A percentile compares a stretch with the other conserved stretches of the same genome.
Evolutionary conservation across 2,797 vertebrate species (phyloP).

Genomic region (Phaenicophaeus curvirostris): DNA sequence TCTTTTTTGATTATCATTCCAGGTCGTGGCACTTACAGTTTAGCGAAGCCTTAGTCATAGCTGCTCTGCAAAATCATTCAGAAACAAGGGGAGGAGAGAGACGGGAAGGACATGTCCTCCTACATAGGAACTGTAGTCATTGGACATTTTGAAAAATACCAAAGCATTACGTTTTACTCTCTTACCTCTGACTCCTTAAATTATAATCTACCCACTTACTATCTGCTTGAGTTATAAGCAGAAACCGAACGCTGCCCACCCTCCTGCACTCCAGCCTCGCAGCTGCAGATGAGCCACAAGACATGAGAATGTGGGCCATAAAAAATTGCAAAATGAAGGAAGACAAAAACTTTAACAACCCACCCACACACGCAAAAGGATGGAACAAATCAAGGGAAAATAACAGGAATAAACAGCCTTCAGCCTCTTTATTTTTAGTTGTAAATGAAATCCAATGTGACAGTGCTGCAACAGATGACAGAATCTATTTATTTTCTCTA

Average conservation of each 20-base stretch:
- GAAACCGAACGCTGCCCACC: not conserved
- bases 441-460: slow-evolving; percentile 26
- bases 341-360: slow-evolving; percentile 7
- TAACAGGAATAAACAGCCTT: slow-evolving; percentile 27
- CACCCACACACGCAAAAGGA: slow-evolving; percentile 18
- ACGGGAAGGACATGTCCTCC: not conserved
- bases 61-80: not conserved
- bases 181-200: not conserved
- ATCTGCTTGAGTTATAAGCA: not conserved
- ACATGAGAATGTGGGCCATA: not conserved
- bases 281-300: not conserved
- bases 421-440: not conserved
- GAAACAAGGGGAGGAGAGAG: not conserved
- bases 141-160: not conserved
- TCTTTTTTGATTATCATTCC: slow-evolving; percentile 54
- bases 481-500: slow-evolving; percentile 18
- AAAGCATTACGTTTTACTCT: not conserved
- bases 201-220: not conserved
- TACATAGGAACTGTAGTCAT: not conserved
- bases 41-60: not conserved
- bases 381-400: slow-evolving; percentile 13
- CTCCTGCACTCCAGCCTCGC: fast-evolving
- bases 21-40: slow-evolving; percentile 17
- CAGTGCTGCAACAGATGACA: slow-evolving; percentile 28
- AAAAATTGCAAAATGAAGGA: slow-evolving; percentile 11